Base-by-base conservation (phyloP, 2,113 vertebrate genomes). In the Piprites chloris region DNA sequence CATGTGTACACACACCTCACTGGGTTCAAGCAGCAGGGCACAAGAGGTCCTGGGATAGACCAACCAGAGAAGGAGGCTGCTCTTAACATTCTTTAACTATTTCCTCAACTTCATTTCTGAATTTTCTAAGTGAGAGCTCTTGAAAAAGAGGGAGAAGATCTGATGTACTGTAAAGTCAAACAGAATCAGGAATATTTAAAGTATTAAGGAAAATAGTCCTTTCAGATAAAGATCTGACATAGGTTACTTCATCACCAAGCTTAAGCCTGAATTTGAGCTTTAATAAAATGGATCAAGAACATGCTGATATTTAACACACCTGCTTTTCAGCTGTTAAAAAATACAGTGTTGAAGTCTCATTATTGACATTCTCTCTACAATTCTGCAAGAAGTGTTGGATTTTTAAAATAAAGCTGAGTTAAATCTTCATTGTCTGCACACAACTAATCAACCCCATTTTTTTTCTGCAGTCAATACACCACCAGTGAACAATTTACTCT, bases 11-110 rank as follows among this genome's bases (percentile, higher is more conserved):
- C 18, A 49, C 22, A 13, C 15, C 18, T 73, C 24, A 2, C 19
- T 62, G 19, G 6, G 5, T 6, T 37, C 41, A 42, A 62, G 50
- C 12, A 71, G 19, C 28, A 1, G 0, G 2, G 9, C 22, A 55
- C 6, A 32, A 79, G 1, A 0, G 20, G 5, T 42, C 21, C 13
- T 50, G 22, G 15, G 8, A n/a, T 17, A 35, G 20, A 83, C 26
- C 13, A 79, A 7, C 5, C 32, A 30, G 35, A 66, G 22, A 49
- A n/a, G 11, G 11, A 1, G 4, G 11, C 4, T 66, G 41, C 15
- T 87, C 2, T 53, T 77, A 24, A 28, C 6, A 49, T 23, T 18
- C 13, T 8, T 72, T 55, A 55, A 19, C 9, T 55, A 9, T 8
- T 10, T 46, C 12, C 8, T 72, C 27, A 76, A 30, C 46, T 75